phyloP scores from a whole-genome alignment of 2,113 vertebrate species.

The Corvus moneduloides region DNA sequence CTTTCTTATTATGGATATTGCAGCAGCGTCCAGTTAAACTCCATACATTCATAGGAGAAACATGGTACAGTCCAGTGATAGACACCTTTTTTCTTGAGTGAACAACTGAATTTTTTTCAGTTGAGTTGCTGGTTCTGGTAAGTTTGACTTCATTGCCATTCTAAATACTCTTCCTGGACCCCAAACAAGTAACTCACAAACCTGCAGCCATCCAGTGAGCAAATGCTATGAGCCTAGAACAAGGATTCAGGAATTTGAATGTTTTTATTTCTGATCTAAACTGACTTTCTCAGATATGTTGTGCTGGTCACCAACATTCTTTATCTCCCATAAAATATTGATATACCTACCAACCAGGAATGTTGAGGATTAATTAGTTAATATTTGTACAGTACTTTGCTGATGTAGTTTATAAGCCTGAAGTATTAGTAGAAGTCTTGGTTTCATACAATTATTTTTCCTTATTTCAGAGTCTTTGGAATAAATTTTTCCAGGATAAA shows the following conservation, averaged over 20 bases:
- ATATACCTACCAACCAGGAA: neutral
- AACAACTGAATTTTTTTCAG: neutral
- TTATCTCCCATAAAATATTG: neutral
- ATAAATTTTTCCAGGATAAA: conserved; percentile 97
- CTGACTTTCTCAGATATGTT: neutral
- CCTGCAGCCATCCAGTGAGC: neutral
- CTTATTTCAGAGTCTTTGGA: conserved; percentile 87
- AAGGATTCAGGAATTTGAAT: neutral
- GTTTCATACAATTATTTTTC: conserved; percentile 49
- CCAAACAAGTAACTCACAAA: neutral
- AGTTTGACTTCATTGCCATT: neutral
- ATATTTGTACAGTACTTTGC: neutral
- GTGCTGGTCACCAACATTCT: neutral
- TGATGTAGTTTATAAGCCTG: neutral
- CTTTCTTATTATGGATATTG: neutral
- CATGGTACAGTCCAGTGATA: neutral
- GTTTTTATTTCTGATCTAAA: neutral
- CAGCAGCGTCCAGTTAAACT: neutral
- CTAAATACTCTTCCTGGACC: neutral
- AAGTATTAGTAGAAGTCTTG: neutral
- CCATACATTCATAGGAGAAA: neutral
- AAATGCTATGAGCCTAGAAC: neutral
- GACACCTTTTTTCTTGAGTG: neutral
- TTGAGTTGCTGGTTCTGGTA: neutral
- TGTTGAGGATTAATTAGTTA: conserved; percentile 11